Base-by-base conservation (phyloP, 2,113 vertebrate genomes). In the Poecile atricapillus region DNA sequence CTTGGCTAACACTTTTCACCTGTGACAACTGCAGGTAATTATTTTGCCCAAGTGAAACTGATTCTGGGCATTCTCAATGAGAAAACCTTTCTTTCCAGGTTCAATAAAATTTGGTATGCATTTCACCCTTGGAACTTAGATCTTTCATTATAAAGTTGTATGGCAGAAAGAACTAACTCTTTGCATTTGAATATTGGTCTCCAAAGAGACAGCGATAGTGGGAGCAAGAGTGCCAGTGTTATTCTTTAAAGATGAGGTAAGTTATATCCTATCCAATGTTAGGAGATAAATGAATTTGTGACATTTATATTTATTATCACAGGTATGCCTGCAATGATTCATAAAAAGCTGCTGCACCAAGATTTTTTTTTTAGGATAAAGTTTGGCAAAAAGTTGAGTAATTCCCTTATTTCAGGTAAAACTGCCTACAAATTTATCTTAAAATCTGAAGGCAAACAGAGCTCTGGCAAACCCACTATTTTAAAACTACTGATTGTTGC, bases 71-170 rank as follows among this genome's bases (percentile, higher is more conserved):
- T 95, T 96, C 94, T 85, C 56, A 95, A 95, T 90, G 93, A 97
- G 97, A 95, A 95, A 94, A 87, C 78, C 73, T 87, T 92, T 89
- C 35, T 86, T 94, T 96, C 83, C 44, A 84, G 31, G 83, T 94
- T 96, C 75, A 94, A 80, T 97, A 97, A 96, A 97, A 97, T 97
- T 97, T 89, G 68, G 92, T 93, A 90, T 97, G 95, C 59, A 0
- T 95, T 97, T 98, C 95, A 95, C 97, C 96, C 95, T 90, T 87
- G 89, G 91, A 91, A 94, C 92, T 97, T 96, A 95, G 97, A 97
- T 97, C 96, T 96, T 97, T 97, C 94, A 94, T 96, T 97, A 96
- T 96, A 96, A 96, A 96, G 63, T 93, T 97, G 97, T 91, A 95
- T 82, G 91, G 94, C 87, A 96, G 96, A 87, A 93, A 87, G 94